Conservation (phyloP, 2,797 vertebrate genomes). For the Gambelia wislizenii region DNA sequence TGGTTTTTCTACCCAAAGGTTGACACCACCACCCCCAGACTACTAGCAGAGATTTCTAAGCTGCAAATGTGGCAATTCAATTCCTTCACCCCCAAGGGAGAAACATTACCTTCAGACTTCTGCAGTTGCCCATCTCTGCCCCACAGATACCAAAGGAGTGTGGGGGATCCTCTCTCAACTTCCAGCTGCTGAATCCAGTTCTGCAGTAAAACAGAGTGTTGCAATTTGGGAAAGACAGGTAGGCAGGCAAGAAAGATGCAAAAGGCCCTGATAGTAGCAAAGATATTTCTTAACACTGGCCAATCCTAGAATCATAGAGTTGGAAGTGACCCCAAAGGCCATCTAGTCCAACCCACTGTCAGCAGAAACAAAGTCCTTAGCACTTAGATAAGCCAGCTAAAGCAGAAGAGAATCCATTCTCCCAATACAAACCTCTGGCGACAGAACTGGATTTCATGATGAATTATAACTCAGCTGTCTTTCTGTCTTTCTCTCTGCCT, state of each 20-base stretch:
- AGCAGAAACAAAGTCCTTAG: no score
- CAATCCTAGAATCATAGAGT: no score
- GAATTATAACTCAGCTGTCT: not conserved
- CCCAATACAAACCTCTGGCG: not conserved
- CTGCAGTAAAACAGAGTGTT: no score
- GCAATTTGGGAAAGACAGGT: no score
- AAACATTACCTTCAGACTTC: no score
- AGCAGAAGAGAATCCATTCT: not conserved
- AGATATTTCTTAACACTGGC: no score
- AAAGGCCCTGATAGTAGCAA: no score
- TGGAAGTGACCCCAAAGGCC: not conserved
- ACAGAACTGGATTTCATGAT: not conserved
- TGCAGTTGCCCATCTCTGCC: no score
- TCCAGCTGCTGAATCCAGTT: not conserved
- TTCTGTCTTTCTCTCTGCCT: not conserved
- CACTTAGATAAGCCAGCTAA: not conserved
- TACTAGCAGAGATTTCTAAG: no score
- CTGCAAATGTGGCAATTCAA: not conserved
- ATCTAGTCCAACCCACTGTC: not conserved
- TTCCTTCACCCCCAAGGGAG: not conserved
- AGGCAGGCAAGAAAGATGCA: no score
- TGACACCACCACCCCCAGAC: no score
- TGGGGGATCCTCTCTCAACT: not conserved
- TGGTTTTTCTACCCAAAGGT: no score
- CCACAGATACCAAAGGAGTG: not conserved